Conservation (phyloP, 2,113 vertebrate genomes). For the Madoqua kirkii region DNA sequence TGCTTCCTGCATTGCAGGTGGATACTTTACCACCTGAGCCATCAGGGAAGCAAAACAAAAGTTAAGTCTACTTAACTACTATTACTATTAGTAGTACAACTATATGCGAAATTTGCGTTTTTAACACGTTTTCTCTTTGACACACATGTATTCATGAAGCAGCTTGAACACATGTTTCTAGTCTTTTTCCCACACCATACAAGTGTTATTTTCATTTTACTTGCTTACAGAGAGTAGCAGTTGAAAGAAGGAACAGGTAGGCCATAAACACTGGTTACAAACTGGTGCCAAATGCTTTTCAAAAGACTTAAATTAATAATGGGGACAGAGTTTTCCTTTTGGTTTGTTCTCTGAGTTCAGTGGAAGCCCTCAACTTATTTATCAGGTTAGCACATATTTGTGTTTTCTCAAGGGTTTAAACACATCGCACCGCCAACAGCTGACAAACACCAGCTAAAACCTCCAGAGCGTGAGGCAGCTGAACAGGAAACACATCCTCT, state of each 20-base stretch:
- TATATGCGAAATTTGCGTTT: background rate
- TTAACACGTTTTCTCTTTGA: background rate
- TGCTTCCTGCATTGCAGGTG: background rate
- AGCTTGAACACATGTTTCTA: background rate
- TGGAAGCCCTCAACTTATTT: background rate
- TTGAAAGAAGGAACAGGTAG: background rate
- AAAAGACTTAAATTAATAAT: background rate
- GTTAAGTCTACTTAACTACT: background rate
- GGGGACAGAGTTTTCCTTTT: background rate
- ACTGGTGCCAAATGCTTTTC: background rate
- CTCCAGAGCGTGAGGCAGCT: background rate
- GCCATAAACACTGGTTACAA: background rate
- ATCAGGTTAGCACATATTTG: background rate
- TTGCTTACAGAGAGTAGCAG: background rate
- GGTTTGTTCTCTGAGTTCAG: background rate
- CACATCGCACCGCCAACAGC: background rate
- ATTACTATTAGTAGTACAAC: rapidly evolving
- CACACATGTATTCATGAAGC: background rate
- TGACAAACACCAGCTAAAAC: background rate
- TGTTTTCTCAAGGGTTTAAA: background rate
- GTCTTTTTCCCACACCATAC: background rate
- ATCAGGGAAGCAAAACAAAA: background rate
- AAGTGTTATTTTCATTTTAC: background rate
- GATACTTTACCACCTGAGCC: background rate
- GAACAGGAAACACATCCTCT: conserved; percentile 37